Conservation (phyloP, 2,797 vertebrate species). For the Gila robusta region DNA sequence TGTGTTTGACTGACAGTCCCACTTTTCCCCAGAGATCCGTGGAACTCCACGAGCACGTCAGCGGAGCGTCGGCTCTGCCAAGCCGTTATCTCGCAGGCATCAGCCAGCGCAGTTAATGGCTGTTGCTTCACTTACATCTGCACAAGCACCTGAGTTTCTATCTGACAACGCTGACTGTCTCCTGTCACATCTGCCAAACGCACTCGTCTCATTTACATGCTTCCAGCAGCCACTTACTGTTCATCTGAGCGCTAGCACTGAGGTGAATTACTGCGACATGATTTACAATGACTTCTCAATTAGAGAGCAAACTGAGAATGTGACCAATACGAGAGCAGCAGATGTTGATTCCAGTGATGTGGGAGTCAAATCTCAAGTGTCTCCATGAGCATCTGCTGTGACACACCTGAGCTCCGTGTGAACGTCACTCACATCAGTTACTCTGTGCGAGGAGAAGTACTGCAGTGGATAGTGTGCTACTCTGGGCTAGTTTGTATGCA, state of each 20-base stretch:
- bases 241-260: neutral
- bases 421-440: neutral
- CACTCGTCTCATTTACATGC: conserved; percentile 31
- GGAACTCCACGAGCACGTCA: neutral
- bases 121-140: conserved; percentile 3
- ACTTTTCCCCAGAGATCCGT: conserved; percentile 7
- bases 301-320: conserved; percentile 25
- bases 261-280: conserved; percentile 15
- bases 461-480: conserved; percentile 5
- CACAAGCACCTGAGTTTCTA: neutral
- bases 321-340: conserved; percentile 37
- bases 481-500: conserved; percentile 3
- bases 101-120: conserved; percentile 41
- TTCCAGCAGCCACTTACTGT: conserved; percentile 29
- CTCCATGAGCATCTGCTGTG: conserved; percentile 36
- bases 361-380: conserved; percentile 34
- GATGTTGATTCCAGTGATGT: conserved; percentile 45
- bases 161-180: conserved; percentile 14
- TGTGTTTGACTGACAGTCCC: neutral
- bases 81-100: conserved; percentile 52
- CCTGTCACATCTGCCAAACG: conserved; percentile 41
- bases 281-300: conserved; percentile 33
- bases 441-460: neutral
- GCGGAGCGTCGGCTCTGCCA: conserved; percentile 2
- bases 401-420: conserved; percentile 12